phyloP scores from a whole-genome alignment of 1,140 invertebrate species.

The Formica exsecta region DNA sequence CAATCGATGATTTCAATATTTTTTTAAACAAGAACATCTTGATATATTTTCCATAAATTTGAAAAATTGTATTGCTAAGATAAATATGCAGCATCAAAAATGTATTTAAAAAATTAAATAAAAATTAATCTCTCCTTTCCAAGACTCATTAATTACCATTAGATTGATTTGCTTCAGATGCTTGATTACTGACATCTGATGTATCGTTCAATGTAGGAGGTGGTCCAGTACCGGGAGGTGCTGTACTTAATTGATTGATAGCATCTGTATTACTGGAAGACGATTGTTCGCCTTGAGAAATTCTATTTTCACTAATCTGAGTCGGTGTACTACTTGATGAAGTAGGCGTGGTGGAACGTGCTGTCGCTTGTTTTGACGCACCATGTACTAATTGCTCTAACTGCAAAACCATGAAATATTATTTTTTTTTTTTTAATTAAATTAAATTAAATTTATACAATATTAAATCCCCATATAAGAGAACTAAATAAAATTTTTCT shows the following conservation, averaged over 20 bases:
- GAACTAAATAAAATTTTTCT: neutral
- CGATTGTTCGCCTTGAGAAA: slow-evolving; percentile 75
- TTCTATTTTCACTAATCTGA: slow-evolving; percentile 75
- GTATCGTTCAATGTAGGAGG: slow-evolving; percentile 81
- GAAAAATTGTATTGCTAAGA: slow-evolving; percentile 1
- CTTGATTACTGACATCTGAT: slow-evolving; percentile 73
- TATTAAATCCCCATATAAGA: neutral
- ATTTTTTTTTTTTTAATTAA: neutral
- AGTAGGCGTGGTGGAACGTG: slow-evolving; percentile 67
- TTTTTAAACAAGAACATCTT: neutral
- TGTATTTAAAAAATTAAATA: slow-evolving; percentile 25
- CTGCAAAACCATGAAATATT: slow-evolving; percentile 67
- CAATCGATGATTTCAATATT: neutral
- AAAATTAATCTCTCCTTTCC: neutral
- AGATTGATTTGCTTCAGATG: slow-evolving; percentile 80
- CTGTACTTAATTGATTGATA: slow-evolving; percentile 82
- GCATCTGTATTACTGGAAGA: slow-evolving; percentile 76
- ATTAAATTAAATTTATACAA: slow-evolving; percentile 7
- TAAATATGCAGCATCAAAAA: neutral
- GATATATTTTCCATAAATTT: neutral
- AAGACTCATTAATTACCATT: slow-evolving; percentile 76
- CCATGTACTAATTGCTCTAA: slow-evolving; percentile 85
- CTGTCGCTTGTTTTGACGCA: slow-evolving; percentile 81
- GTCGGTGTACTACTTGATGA: slow-evolving; percentile 69
- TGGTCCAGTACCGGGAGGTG: slow-evolving; percentile 83